Evolutionary conservation across 2,888 invertebrate species (phyloP).

Genomic region (Brachynemurus nebulosus): DNA sequence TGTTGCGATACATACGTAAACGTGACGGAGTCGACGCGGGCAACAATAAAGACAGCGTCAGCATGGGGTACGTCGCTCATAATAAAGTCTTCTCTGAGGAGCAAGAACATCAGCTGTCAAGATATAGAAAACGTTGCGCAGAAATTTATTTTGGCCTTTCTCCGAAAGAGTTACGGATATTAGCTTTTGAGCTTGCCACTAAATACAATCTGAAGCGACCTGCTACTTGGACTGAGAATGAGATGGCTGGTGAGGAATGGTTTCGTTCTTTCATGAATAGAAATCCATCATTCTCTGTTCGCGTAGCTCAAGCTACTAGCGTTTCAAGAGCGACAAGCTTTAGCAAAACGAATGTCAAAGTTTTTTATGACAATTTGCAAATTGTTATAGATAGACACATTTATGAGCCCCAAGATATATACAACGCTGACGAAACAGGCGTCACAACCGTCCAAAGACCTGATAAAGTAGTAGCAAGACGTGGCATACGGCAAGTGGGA

Average conservation of each 20-base stretch:
- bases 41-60: constrained; percentile 2
- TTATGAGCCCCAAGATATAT: constrained; percentile 24
- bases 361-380: constrained; percentile 20
- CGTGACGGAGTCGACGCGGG: no score
- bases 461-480: constrained; percentile 12
- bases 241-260: constrained; percentile 19
- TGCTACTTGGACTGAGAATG: constrained; percentile 17
- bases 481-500: constrained; percentile 8
- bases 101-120: constrained; percentile 15
- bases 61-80: constrained; percentile 13
- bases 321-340: constrained; percentile 18
- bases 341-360: constrained; percentile 17
- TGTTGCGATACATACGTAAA: neutral
- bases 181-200: constrained; percentile 17
- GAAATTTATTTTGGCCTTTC: constrained; percentile 18
- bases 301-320: constrained; percentile 18
- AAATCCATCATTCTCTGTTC: constrained; percentile 17
- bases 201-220: constrained; percentile 17
- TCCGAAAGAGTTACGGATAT: constrained; percentile 16
- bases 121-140: constrained; percentile 16
- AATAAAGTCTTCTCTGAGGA: constrained; percentile 13
- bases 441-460: constrained; percentile 29
- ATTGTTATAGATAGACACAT: constrained; percentile 19
- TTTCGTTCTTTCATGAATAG: no score
- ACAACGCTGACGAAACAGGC: constrained; percentile 28